Conservation (phyloP, 2,113 vertebrate genomes). For the Misgurnus anguillicaudatus region DNA sequence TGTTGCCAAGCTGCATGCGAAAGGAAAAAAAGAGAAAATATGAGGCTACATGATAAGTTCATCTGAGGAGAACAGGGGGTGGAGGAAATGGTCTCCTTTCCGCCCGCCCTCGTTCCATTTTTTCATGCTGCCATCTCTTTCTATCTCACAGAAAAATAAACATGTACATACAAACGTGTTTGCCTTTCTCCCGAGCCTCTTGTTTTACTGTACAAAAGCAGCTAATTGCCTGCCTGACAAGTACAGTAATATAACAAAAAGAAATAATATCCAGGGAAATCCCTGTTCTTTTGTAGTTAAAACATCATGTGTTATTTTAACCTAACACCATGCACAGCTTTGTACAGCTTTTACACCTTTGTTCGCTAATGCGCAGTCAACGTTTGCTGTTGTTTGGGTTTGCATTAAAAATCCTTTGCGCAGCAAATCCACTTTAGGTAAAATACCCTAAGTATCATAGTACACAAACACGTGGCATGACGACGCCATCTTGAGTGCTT, state of each 20-base stretch:
- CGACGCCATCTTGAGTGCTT: slow-evolving; percentile 44
- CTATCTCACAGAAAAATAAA: slow-evolving; percentile 54
- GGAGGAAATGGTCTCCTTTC: slow-evolving; percentile 64
- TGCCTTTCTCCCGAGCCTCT: background rate
- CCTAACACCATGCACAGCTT: background rate
- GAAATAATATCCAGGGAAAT: background rate
- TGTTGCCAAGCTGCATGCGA: slow-evolving; percentile 68
- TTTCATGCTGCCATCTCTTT: slow-evolving; percentile 38
- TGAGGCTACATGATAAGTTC: slow-evolving; percentile 80
- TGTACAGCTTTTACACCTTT: background rate
- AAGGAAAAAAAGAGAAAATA: slow-evolving; percentile 62
- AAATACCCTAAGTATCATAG: slow-evolving; percentile 16
- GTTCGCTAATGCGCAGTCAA: background rate
- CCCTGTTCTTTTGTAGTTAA: background rate
- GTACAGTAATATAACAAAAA: background rate
- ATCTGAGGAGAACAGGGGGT: slow-evolving; percentile 77
- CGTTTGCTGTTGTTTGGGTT: no score
- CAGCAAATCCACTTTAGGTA: background rate
- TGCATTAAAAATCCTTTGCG: background rate
- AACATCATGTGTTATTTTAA: background rate
- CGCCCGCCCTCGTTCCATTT: slow-evolving; percentile 45
- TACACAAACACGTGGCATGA: slow-evolving; percentile 48
- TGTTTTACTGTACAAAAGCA: slow-evolving; percentile 51
- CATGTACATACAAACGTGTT: slow-evolving; percentile 48
- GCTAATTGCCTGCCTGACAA: slow-evolving; percentile 1